A percentile compares a stretch with the other conserved stretches of the same genome.
Evolutionary conservation across 1,140 invertebrate genomes (phyloP).

Genomic region (Drosophila teissieri): DNA sequence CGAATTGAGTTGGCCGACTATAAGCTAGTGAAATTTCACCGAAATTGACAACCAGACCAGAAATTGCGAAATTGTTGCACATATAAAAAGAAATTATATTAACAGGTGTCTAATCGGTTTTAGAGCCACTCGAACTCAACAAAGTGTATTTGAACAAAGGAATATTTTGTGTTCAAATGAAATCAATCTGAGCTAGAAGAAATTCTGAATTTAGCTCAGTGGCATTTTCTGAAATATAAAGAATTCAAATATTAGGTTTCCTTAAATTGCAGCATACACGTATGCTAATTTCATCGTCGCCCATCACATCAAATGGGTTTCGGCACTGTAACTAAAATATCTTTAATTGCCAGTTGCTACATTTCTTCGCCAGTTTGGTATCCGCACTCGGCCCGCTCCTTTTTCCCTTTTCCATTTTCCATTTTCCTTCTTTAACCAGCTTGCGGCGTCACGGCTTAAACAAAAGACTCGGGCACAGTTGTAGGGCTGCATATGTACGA

Average conservation of each 20-base stretch:
- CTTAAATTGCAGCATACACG: not conserved
- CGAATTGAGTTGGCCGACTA: constrained; percentile 35
- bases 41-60: constrained; percentile 1
- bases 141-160: too few relatives aligned
- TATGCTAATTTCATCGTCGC: not conserved
- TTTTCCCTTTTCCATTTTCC: not conserved
- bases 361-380: constrained; percentile 24
- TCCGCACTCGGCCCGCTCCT: not conserved
- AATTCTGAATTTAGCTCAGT: not conserved
- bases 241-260: not conserved
- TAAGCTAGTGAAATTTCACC: not conserved
- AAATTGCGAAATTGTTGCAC: not conserved
- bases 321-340: not conserved
- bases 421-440: constrained; percentile 10
- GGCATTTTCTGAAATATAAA: not conserved
- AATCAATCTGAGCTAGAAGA: too few relatives aligned
- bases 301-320: not conserved
- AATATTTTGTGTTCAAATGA: too few relatives aligned
- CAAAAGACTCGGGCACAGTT: constrained; percentile 49
- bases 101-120: not conserved
- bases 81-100: not conserved
- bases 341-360: constrained; percentile 6
- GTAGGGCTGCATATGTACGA: constrained; percentile 34
- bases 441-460: constrained; percentile 34
- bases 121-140: too few relatives aligned